Evolutionary conservation across 2,113 vertebrate species (phyloP).

Genomic region (Balaenoptera acutorostrata): DNA sequence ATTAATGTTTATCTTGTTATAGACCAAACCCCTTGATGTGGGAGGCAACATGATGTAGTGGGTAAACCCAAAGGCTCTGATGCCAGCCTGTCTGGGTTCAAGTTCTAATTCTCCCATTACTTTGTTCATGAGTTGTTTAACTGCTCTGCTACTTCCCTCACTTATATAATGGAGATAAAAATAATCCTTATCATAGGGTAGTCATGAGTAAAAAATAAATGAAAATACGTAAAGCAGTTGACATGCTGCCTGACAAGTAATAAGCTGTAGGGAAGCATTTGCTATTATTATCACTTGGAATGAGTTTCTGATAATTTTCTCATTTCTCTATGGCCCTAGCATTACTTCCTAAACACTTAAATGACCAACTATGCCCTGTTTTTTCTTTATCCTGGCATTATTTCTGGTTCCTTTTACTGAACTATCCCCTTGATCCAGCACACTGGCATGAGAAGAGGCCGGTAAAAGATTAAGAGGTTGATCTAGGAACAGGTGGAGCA

Average conservation of each 20-base stretch:
- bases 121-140: not conserved
- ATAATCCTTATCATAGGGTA: not conserved
- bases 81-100: not conserved
- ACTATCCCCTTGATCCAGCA: not conserved
- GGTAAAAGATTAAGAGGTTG: not conserved
- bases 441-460: not conserved
- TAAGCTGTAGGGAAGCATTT: not conserved
- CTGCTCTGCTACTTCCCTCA: not conserved
- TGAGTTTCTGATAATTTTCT: not conserved
- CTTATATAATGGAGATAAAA: not conserved
- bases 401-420: not conserved
- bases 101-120: not conserved
- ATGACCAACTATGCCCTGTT: not conserved
- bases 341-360: not conserved
- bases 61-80: not conserved
- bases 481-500: not conserved
- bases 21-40: not conserved
- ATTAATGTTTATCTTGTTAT: not conserved
- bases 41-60: not conserved
- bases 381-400: not conserved
- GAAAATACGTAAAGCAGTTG: not conserved
- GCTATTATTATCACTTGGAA: not conserved
- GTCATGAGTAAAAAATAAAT: not conserved
- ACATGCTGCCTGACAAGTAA: not conserved
- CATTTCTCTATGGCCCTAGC: not conserved